A percentile compares a stretch with the other conserved stretches of the same genome.
These are phyloP conservation scores for Cynocephalus volans DNA, from an alignment of 2,113 vertebrate genomes.

Conservation along the genomic window DNA sequence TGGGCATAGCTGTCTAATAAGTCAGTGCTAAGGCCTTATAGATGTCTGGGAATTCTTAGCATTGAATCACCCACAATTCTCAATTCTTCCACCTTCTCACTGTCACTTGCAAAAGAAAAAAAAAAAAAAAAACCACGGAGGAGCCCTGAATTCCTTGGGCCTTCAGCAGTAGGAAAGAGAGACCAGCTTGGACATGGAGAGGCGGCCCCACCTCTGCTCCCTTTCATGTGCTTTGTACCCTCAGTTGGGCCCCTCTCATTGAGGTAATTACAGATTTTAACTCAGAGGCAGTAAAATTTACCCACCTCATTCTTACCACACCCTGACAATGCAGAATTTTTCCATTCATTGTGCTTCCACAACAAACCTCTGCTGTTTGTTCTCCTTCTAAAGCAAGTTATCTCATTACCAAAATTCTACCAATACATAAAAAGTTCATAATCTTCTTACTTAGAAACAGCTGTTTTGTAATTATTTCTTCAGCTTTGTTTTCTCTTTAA, in stretches of 20 bases:
- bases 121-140: not conserved
- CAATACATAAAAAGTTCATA: constrained; percentile 49
- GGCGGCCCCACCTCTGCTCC: not conserved
- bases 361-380: constrained; percentile 35
- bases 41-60: not conserved
- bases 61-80: constrained; percentile 20
- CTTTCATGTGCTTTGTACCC: not conserved
- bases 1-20: constrained; percentile 62
- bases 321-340: not conserved
- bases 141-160: not conserved
- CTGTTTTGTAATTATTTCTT: constrained; percentile 56
- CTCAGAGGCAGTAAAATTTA: not conserved
- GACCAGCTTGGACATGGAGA: not conserved
- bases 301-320: not conserved
- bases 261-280: not conserved
- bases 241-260: not conserved
- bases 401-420: constrained; percentile 64
- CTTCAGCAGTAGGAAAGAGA: not conserved
- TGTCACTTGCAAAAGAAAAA: not conserved
- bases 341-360: not conserved
- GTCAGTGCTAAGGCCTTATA: constrained; percentile 1
- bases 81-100: constrained; percentile 10
- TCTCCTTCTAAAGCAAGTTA: constrained; percentile 54
- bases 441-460: constrained; percentile 13
- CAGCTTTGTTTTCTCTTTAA: constrained; percentile 62